phyloP scores from a whole-genome alignment of 2,113 vertebrate species.

The Dolichallabes microphthalmus region DNA sequence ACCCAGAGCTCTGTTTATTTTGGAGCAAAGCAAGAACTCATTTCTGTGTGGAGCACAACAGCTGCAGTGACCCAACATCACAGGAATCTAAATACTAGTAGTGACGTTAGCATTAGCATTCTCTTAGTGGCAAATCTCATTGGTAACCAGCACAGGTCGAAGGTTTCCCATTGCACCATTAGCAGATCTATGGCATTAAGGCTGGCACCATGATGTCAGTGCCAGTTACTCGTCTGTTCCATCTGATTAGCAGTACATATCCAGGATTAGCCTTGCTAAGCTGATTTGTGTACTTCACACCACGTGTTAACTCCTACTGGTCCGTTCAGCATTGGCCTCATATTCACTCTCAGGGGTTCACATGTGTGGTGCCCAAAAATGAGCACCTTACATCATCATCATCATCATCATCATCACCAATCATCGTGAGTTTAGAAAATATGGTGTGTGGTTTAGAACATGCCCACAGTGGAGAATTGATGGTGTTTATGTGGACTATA shows the following conservation, averaged over 20 bases:
- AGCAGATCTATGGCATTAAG: slow-evolving; percentile 37
- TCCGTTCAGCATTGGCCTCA: slow-evolving; percentile 77
- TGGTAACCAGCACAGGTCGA: neutral
- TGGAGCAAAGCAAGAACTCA: neutral
- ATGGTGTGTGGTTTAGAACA: neutral
- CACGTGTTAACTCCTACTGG: slow-evolving; percentile 81
- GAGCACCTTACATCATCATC: slow-evolving; percentile 56
- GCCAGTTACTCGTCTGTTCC: slow-evolving; percentile 77
- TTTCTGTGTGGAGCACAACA: neutral
- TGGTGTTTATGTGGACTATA: neutral
- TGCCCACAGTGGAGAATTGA: neutral
- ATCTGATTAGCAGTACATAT: slow-evolving; percentile 83
- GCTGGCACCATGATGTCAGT: slow-evolving; percentile 72
- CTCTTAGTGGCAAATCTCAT: neutral
- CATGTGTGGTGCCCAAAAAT: slow-evolving; percentile 47
- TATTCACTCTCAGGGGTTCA: slow-evolving; percentile 61
- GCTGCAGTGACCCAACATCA: neutral
- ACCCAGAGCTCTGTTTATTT: neutral
- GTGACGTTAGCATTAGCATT: neutral
- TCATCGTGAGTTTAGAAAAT: neutral
- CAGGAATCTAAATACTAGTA: slow-evolving; percentile 7
- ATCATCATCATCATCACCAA: slow-evolving; percentile 64
- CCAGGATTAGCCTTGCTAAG: slow-evolving; percentile 82
- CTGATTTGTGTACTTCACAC: slow-evolving; percentile 86
- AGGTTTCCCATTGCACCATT: neutral